Evolutionary conservation across 2,888 invertebrate species (phyloP).

Genomic region (Arrhopalites spinosus): DNA sequence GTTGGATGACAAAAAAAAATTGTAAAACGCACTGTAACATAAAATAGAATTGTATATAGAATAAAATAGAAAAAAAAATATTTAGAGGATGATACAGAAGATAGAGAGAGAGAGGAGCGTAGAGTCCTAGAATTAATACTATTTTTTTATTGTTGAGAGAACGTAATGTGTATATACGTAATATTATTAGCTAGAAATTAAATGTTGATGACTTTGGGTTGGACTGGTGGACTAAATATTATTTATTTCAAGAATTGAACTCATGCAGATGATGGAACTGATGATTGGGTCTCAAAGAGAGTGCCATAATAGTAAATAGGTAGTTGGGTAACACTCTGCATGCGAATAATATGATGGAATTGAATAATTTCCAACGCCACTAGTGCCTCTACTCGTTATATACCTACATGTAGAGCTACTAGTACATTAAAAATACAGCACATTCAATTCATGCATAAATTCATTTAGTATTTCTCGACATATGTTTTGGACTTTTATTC

Average conservation of each 20-base stretch:
- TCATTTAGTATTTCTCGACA: conserved; percentile 10
- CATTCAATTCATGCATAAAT: neutral
- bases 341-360: neutral
- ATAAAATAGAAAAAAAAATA: neutral
- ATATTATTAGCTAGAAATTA: conserved; percentile 13
- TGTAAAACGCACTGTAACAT: neutral
- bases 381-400: neutral
- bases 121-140: conserved; percentile 11
- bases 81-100: neutral
- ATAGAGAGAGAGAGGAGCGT: neutral
- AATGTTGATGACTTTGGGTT: conserved; percentile 29
- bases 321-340: neutral
- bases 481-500: neutral
- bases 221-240: conserved; percentile 23
- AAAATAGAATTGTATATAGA: neutral
- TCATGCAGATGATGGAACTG: conserved; percentile 25
- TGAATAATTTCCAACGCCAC: too few relatives aligned
- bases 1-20: neutral
- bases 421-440: neutral
- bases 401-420: neutral
- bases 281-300: conserved; percentile 11
- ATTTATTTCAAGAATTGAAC: conserved; percentile 26
- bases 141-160: conserved; percentile 16
- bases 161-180: neutral
- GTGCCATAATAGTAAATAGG: conserved; percentile 4